phyloP scores from a whole-genome alignment of 2,797 vertebrate genomes.

The Eulemur rubriventer region DNA sequence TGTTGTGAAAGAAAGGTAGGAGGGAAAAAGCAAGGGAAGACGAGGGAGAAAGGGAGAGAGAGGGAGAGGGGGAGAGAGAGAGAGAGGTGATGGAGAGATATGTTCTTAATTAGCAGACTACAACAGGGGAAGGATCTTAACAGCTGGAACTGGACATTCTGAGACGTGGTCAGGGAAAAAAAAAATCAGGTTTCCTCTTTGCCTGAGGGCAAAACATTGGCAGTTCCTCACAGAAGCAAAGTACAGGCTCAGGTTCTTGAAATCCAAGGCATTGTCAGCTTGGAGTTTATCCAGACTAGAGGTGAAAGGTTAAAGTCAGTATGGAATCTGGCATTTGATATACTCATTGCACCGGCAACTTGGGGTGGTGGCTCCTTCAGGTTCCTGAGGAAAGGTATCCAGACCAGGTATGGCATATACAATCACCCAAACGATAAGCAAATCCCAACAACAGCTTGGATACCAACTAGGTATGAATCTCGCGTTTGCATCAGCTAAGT shows the following conservation, averaged over 20 bases:
- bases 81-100: background rate
- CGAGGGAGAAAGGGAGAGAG: too few relatives aligned
- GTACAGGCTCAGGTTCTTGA: constrained; percentile 9
- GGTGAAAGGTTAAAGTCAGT: background rate
- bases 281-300: constrained; percentile 26
- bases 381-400: background rate
- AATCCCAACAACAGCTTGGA: background rate
- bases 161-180: constrained; percentile 76
- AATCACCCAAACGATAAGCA: background rate
- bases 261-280: background rate
- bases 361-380: background rate
- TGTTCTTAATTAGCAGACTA: constrained; percentile 81
- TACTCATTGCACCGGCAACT: background rate
- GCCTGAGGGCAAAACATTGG: constrained; percentile 79
- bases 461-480: background rate
- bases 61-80: accelerated
- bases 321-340: background rate
- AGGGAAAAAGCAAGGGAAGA: background rate
- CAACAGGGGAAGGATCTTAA: constrained; percentile 73
- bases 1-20: constrained; percentile 50
- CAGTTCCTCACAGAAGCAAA: constrained; percentile 70
- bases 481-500: background rate
- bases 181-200: constrained; percentile 79
- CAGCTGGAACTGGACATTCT: constrained; percentile 68
- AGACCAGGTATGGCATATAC: background rate